Evolutionary conservation across 1,140 invertebrate genomes (phyloP).

Genomic region (Leptinotarsa lineolata): DNA sequence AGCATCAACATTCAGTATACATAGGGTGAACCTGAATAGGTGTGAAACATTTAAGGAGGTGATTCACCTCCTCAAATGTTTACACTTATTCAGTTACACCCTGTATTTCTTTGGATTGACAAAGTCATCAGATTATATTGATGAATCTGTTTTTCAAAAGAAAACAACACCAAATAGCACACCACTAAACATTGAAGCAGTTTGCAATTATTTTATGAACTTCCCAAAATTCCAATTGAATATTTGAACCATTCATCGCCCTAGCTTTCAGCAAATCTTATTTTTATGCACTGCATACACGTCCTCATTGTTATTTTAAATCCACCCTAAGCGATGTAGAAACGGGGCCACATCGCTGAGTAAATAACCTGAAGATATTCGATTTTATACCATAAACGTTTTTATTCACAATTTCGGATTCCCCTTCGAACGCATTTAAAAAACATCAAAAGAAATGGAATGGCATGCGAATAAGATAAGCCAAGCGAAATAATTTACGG

Average conservation of each 20-base stretch:
- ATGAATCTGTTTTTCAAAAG: too few relatives aligned
- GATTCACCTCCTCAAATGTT: too few relatives aligned
- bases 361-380: constrained; percentile 49
- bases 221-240: not conserved
- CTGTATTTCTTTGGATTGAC: too few relatives aligned
- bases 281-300: not conserved
- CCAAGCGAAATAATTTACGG: constrained; percentile 18
- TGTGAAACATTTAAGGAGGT: too few relatives aligned
- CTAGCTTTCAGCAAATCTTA: not conserved
- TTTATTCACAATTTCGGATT: constrained; percentile 35
- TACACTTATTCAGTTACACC: too few relatives aligned
- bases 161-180: too few relatives aligned
- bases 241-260: not conserved
- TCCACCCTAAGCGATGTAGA: constrained; percentile 37
- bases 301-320: constrained; percentile 42
- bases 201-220: too few relatives aligned
- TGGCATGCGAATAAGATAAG: constrained; percentile 20
- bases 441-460: constrained; percentile 34
- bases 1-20: too few relatives aligned
- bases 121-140: too few relatives aligned
- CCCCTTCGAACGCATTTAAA: constrained; percentile 35
- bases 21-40: too few relatives aligned
- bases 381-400: constrained; percentile 47
- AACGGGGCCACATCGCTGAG: constrained; percentile 35
- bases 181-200: too few relatives aligned